These are phyloP conservation scores for Thamnophis sirtalis DNA, from an alignment of 2,113 vertebrate species.

Conservation along the genomic window DNA sequence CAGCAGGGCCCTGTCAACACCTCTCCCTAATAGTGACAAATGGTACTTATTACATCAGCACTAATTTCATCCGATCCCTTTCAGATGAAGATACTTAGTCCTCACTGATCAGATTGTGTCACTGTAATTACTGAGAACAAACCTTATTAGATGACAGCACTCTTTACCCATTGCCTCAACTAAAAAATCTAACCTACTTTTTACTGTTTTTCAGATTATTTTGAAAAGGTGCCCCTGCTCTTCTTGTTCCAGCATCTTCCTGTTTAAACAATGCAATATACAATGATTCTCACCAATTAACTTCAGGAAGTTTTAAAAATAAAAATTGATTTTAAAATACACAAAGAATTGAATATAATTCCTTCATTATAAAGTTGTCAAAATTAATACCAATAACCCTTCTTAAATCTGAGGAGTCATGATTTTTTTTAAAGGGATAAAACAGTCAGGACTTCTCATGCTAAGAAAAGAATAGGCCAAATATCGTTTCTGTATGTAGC, in stretches of 20 bases:
- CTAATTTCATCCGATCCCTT: constrained; percentile 87
- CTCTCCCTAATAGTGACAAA: constrained; percentile 89
- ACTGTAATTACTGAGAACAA: constrained; percentile 91
- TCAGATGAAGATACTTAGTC: constrained; percentile 93
- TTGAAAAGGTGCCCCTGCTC: background rate
- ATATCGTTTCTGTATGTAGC: background rate
- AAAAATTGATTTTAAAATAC: background rate
- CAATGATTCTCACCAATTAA: background rate
- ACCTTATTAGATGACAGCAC: constrained; percentile 83
- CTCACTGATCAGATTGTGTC: constrained; percentile 88
- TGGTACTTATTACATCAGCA: constrained; percentile 91
- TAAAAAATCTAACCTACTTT: constrained; percentile 62
- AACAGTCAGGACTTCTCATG: background rate
- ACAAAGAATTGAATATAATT: background rate
- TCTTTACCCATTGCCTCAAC: constrained; percentile 72
- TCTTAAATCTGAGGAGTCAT: background rate
- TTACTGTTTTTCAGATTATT: constrained; percentile 18
- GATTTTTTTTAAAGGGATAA: background rate
- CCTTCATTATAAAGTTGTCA: background rate
- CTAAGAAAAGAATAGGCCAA: background rate
- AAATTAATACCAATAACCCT: background rate
- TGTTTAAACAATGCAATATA: background rate
- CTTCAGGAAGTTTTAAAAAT: background rate
- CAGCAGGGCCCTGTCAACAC: constrained; percentile 82
- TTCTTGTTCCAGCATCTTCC: background rate